Conservation (phyloP, 1,140 invertebrate species). For the Anoplolepis gracilipes region DNA sequence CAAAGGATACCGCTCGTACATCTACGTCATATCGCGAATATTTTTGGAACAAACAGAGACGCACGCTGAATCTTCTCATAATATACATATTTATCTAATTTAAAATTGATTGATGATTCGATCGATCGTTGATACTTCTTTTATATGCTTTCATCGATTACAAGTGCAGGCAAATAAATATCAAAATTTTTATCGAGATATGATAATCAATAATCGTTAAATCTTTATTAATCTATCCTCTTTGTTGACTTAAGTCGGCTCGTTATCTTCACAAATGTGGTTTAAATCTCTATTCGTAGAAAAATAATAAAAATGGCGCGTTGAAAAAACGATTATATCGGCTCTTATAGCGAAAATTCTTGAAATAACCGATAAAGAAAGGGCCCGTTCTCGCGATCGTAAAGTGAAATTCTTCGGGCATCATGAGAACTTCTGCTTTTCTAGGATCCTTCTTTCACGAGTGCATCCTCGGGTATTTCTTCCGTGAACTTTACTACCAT, state of each 20-base stretch:
- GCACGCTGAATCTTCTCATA: background rate
- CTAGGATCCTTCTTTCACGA: conserved; percentile 63
- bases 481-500: conserved; percentile 78
- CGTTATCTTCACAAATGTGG: conserved; percentile 14
- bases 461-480: conserved; percentile 75
- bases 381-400: conserved; percentile 76
- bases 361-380: conserved; percentile 38
- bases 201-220: background rate
- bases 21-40: background rate
- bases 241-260: conserved; percentile 10
- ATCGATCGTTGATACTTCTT: background rate
- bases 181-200: background rate
- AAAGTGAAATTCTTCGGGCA: conserved; percentile 79
- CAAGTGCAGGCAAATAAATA: background rate
- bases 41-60: background rate
- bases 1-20: conserved; percentile 62
- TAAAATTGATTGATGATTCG: background rate
- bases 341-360: conserved; percentile 30
- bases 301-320: background rate
- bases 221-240: conserved; percentile 2
- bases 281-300: conserved; percentile 38
- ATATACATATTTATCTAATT: background rate
- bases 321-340: conserved; percentile 6
- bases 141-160: background rate
- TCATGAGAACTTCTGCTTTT: conserved; percentile 55